Conservation (phyloP, 2,888 invertebrate species). For the Desoria tigrina region DNA sequence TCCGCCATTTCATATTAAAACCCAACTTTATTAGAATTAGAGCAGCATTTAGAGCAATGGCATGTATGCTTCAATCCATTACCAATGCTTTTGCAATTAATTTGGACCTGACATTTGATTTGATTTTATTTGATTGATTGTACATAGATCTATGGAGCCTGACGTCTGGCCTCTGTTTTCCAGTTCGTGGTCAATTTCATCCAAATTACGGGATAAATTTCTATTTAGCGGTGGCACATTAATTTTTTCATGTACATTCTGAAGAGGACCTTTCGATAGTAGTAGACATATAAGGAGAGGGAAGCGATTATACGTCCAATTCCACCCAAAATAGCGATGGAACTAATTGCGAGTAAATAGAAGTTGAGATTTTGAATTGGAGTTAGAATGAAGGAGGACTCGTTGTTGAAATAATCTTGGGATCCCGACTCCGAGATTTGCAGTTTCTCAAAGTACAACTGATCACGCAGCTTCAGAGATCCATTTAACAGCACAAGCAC, state of each 20-base stretch:
- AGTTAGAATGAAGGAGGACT: constrained; percentile 32
- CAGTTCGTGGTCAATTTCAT: no score
- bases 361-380: constrained; percentile 36
- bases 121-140: no score
- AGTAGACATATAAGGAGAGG: constrained; percentile 2
- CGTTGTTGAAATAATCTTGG: constrained; percentile 27
- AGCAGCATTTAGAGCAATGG: no score
- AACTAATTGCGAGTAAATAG: constrained; percentile 29
- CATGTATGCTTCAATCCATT: no score
- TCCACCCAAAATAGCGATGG: constrained; percentile 34
- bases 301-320: constrained; percentile 26
- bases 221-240: constrained; percentile 13
- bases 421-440: background rate
- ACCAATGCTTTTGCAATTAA: no score
- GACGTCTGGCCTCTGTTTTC: no score
- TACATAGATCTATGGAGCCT: no score
- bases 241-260: background rate
- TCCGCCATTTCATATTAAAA: no score
- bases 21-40: no score
- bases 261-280: constrained; percentile 20
- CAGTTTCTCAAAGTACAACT: constrained; percentile 36
- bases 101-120: no score
- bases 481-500: constrained; percentile 25
- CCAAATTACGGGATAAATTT: no score
- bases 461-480: constrained; percentile 11